phyloP scores from a whole-genome alignment of 2,888 invertebrate species.

The Coronaproctus castanopsis region DNA sequence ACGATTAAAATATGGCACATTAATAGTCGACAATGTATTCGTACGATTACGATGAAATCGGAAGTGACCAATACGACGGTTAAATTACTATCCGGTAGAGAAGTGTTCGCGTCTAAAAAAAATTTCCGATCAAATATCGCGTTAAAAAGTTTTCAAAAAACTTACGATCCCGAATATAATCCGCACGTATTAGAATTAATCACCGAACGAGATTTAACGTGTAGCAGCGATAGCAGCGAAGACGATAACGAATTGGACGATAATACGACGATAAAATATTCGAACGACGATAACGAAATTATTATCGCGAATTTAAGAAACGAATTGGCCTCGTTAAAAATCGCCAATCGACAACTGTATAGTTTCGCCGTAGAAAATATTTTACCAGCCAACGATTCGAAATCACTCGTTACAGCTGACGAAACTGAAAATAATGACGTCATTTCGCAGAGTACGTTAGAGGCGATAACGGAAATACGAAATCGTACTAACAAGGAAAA shows the following conservation, averaged over 20 bases:
- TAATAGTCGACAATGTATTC: constrained; percentile 47
- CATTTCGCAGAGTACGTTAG: no score
- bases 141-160: constrained; percentile 40
- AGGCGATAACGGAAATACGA: no score
- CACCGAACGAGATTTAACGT: no score
- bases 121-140: constrained; percentile 34
- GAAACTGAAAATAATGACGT: no score
- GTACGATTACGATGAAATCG: constrained; percentile 51
- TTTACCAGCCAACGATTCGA: constrained; percentile 8
- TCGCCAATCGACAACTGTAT: constrained; percentile 39
- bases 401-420: no score
- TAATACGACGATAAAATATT: neutral
- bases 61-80: constrained; percentile 49
- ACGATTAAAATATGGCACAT: constrained; percentile 65
- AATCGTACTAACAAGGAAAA: neutral
- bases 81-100: constrained; percentile 33
- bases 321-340: constrained; percentile 34
- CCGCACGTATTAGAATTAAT: neutral
- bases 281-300: constrained; percentile 1
- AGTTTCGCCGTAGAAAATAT: constrained; percentile 32
- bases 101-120: neutral
- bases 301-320: constrained; percentile 24
- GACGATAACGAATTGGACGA: constrained; percentile 1
- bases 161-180: constrained; percentile 27
- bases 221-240: neutral